A percentile compares a stretch with the other conserved stretches of the same genome.
Evolutionary conservation across 2,113 vertebrate genomes (phyloP).

Genomic region (Mus pahari): DNA sequence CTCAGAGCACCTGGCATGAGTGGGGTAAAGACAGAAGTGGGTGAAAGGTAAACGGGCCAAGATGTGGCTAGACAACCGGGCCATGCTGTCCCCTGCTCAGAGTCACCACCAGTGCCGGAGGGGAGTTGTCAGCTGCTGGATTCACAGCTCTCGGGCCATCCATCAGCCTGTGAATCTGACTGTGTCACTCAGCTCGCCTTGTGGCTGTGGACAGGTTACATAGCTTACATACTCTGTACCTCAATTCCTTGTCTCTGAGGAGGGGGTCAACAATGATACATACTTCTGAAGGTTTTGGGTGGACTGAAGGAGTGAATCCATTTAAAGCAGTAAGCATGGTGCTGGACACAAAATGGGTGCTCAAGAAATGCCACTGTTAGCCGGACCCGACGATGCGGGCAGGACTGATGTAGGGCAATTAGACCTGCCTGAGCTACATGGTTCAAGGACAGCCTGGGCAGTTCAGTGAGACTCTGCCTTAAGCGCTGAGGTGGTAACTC

Average conservation of each 20-base stretch:
- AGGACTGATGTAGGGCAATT: not conserved
- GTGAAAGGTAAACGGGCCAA: not conserved
- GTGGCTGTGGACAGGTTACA: not conserved
- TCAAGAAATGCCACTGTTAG: not conserved
- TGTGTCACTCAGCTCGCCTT: not conserved
- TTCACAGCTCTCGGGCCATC: not conserved
- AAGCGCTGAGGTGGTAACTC: not conserved
- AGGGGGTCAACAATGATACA: not conserved
- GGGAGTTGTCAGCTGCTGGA: not conserved
- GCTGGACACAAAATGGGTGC: not conserved
- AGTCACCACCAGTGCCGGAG: not conserved
- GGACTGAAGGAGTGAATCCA: not conserved
- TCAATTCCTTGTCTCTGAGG: not conserved
- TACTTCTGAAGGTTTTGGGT: not conserved
- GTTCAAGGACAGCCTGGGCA: not conserved
- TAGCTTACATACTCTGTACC: constrained; percentile 8
- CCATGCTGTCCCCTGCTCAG: not conserved
- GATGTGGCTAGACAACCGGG: not conserved
- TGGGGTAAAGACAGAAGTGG: not conserved
- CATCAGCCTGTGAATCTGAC: not conserved
- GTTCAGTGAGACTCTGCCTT: not conserved
- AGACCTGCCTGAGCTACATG: not conserved
- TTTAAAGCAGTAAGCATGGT: not conserved
- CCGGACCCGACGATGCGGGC: too few species aligned
- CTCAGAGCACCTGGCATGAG: not conserved